Base-by-base conservation (phyloP, 2,888 invertebrate genomes). In the Aleiodes testaceus region DNA sequence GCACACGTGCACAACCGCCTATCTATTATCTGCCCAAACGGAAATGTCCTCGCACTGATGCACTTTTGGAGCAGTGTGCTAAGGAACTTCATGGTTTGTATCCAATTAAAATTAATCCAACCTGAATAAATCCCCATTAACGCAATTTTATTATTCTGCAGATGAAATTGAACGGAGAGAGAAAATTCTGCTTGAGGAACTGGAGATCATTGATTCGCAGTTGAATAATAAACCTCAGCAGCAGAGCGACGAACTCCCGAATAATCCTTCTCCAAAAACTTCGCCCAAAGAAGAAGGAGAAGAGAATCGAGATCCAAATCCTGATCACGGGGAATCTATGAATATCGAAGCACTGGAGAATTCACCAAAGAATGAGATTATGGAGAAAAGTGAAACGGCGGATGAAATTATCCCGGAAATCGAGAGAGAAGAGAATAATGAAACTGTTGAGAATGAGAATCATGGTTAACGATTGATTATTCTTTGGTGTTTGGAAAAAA, bases 1-100 rank as follows among this genome's bases (percentile, higher is more conserved):
- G 93, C 81, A 98, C 98, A 0, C 94, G 94, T 86, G 88, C 94
- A 0, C 94, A 94, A 82, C 98, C 98, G 1, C 91, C 93, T 73
- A 90, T 99, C 72, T 97, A 95, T 88, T 99, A 94, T 90, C 87
- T 94, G 80, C 98, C 98, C 0, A 94, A 94, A 84, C 91, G 91
- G 77, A 92, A 95, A 88, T 92, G 92, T 59, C 83, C 85, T 5
- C 81, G 81, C 52, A 83, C 86, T 2, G 85, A 82, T 71, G 72
- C 79, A 45, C 72, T 86, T n/a, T 74, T 87, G 49, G 79, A 77
- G 49, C 81, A 85, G 71, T 86, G 85, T 16, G 79, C 85, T 7
- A 86, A 86, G 68, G 85, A 84, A 77, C 80, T 86, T 20, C 80
- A 83, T 55, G 87, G 87, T 87, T 78, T 44, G 74, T 49, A 52